These are phyloP conservation scores for Spermophilus dauricus DNA, from an alignment of 2,113 vertebrate species.

Conservation along the genomic window DNA sequence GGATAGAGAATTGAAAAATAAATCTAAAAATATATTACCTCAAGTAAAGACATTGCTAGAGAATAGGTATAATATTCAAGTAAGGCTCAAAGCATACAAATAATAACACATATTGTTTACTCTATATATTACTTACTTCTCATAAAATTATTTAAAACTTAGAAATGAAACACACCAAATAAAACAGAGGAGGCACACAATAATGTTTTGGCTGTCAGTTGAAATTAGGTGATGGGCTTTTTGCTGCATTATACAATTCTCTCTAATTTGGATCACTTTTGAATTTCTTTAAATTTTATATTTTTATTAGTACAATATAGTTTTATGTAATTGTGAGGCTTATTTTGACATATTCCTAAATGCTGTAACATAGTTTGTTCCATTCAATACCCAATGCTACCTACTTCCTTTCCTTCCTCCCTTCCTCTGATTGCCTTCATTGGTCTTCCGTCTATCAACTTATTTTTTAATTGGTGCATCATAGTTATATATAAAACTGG, in stretches of 20 bases:
- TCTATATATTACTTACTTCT: conserved; percentile 1
- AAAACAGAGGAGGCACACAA: neutral
- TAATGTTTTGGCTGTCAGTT: neutral
- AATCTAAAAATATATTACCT: conserved; percentile 8
- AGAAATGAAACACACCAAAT: conserved; percentile 63
- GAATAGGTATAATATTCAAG: conserved; percentile 33
- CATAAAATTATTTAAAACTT: conserved; percentile 47
- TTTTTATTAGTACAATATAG: too few relatives aligned
- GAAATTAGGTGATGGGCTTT: neutral
- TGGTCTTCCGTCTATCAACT: too few relatives aligned
- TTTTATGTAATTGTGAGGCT: too few relatives aligned
- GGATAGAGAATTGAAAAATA: neutral
- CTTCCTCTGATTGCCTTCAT: too few relatives aligned
- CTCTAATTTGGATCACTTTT: neutral
- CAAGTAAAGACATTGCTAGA: conserved; percentile 47
- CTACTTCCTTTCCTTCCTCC: too few relatives aligned
- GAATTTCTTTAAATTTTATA: too few relatives aligned
- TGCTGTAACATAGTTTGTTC: too few relatives aligned
- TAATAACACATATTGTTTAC: neutral
- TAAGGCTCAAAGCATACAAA: conserved; percentile 38
- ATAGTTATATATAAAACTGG: too few relatives aligned
- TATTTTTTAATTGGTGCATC: too few relatives aligned
- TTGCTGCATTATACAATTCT: neutral
- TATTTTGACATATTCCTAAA: too few relatives aligned
- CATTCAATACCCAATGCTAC: too few relatives aligned